Evolutionary conservation across 2,888 invertebrate species (phyloP).

Genomic region (Seira sanloemensis): DNA sequence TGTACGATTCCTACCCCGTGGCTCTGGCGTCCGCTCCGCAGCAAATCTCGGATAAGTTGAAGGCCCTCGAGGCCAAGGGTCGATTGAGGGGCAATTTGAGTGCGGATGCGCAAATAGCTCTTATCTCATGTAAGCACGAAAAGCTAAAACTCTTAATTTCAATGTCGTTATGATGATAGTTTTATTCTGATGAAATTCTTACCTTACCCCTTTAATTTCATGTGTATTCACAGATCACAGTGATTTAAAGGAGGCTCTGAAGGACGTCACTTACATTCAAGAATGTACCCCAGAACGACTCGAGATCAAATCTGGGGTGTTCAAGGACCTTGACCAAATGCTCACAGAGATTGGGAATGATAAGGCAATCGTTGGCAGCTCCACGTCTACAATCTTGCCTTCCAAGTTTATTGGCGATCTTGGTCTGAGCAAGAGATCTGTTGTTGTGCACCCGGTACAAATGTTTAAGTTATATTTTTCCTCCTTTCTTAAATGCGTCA

Average conservation of each 20-base stretch:
- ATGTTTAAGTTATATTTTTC: no score
- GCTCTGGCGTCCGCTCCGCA: constrained; percentile 85
- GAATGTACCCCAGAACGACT: constrained; percentile 96
- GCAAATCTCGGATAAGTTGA: constrained; percentile 85
- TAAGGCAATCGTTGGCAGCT: constrained; percentile 90
- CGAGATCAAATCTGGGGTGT: constrained; percentile 89
- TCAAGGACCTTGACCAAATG: constrained; percentile 83
- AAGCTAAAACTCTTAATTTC: background rate
- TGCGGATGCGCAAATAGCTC: constrained; percentile 85
- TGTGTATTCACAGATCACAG: constrained; percentile 76
- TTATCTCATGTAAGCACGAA: constrained; percentile 82
- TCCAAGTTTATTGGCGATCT: constrained; percentile 90
- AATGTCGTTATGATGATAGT: constrained; percentile 11
- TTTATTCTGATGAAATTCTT: background rate
- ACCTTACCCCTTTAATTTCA: background rate
- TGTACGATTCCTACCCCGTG: constrained; percentile 89
- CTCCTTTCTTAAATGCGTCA: no score
- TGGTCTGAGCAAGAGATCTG: constrained; percentile 83
- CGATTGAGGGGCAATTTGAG: constrained; percentile 82
- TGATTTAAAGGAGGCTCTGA: constrained; percentile 83
- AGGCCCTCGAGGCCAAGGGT: constrained; percentile 83
- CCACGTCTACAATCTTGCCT: constrained; percentile 94
- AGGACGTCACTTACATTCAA: constrained; percentile 88
- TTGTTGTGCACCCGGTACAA: constrained; percentile 93
- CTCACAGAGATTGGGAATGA: constrained; percentile 84